Evolutionary conservation across 2,113 vertebrate species (phyloP), one percentile per base, ranked within the genome.

Genomic region (Anoplopoma fimbria): DNA sequence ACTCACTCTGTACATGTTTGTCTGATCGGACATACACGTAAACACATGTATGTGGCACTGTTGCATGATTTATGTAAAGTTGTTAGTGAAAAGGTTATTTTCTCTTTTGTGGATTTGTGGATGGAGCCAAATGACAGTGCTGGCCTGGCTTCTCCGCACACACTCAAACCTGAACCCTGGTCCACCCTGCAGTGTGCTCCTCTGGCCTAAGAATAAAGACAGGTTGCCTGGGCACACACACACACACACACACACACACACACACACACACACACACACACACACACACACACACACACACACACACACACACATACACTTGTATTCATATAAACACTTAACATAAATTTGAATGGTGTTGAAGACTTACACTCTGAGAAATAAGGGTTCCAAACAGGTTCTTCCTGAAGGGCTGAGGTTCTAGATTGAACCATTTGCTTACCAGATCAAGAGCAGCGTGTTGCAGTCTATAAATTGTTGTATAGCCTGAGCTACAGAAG

Each of bases 1-100:
- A 84, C 69, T 81, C 61, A 69, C 53, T 77, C 34, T 25, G 70
- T 51, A 29, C 76, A 36, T 33, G 31, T 13, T 58, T 67, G 82
- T n/a, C 58, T 40, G 49, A 19, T 76, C 12, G 4, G 4, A 58
- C 42, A 57, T 0, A 77, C 29, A 83, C 6, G 15, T 25, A 67
- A 19, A 64, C n/a, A 67, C 9, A 47, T 34, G 12, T 29, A 57
- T 49, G 64, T 13, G 21, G 3, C 8, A 3, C 19, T 21, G 42
- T 79, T 29, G 25, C 31, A 61, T 42, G 6, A 45, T 40, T 77
- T 57, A 65, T 69, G 77, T 6, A n/a, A 64, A 77, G 57, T 10
- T 73, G 25, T 71, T 19, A 15, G 64, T 9, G 1, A 58, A 17
- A 34, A 23, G 25, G 45, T 47, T 33, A 0, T 15, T 29, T 9